A percentile compares a stretch with the other conserved stretches of the same genome.
phyloP scores from a whole-genome alignment of 2,113 vertebrate species.

The Phyllopteryx taeniolatus region DNA sequence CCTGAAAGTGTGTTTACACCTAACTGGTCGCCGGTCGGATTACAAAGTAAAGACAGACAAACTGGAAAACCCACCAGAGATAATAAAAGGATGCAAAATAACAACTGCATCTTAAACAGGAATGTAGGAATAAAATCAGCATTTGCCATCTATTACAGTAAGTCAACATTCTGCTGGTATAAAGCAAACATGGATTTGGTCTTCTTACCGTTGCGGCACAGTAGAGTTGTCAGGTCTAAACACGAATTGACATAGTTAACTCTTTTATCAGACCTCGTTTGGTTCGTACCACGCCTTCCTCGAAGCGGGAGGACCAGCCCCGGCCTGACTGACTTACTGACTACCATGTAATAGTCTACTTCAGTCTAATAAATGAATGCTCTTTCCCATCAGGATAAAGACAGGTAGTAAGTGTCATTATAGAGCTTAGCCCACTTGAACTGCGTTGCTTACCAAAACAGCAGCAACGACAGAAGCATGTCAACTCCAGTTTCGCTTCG shows the following conservation, averaged over 20 bases:
- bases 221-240: slow-evolving; percentile 46
- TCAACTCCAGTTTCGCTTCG: background rate
- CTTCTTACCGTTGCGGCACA: slow-evolving; percentile 28
- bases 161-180: background rate
- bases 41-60: background rate
- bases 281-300: slow-evolving; percentile 25
- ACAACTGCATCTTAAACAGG: background rate
- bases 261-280: slow-evolving; percentile 16
- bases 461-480: too few species aligned
- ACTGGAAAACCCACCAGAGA: background rate
- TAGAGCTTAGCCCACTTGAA: background rate
- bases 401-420: background rate
- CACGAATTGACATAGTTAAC: slow-evolving; percentile 14
- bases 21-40: background rate
- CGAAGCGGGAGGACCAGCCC: background rate
- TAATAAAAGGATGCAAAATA: background rate
- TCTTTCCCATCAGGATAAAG: background rate
- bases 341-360: background rate
- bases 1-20: background rate
- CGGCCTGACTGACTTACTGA: background rate
- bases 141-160: background rate
- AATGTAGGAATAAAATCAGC: background rate
- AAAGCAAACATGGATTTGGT: background rate
- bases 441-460: too few species aligned
- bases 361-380: background rate